Percentiles rank a stretch among this genome's conserved stretches.
Evolutionary conservation across 1,140 invertebrate species (phyloP).

Genomic region (Coelopa frigida): DNA sequence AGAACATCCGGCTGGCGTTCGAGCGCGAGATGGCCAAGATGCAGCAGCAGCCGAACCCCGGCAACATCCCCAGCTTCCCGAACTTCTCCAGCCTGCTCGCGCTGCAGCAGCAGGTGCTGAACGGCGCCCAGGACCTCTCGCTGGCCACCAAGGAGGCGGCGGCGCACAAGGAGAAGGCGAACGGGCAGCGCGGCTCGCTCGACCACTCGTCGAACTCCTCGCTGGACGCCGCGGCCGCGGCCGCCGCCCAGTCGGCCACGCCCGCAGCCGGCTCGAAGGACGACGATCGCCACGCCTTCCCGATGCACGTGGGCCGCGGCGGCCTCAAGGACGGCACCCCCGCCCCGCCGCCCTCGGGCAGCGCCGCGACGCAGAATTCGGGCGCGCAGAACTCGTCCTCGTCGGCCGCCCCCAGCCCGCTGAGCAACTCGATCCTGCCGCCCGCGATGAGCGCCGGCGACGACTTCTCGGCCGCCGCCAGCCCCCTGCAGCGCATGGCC

Average conservation of each 20-base stretch:
- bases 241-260: neutral
- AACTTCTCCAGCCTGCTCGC: slow-evolving; percentile 56
- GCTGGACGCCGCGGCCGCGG: slow-evolving; percentile 5
- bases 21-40: slow-evolving; percentile 84
- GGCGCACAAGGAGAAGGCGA: slow-evolving; percentile 44
- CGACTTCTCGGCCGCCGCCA: slow-evolving; percentile 75
- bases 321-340: slow-evolving; percentile 71
- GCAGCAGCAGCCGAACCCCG: slow-evolving; percentile 58
- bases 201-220: slow-evolving; percentile 22
- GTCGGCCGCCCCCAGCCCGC: slow-evolving; percentile 60
- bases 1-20: slow-evolving; percentile 80
- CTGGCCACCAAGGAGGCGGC: slow-evolving; percentile 65
- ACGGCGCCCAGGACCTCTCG: slow-evolving; percentile 74
- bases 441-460: slow-evolving; percentile 69
- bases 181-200: slow-evolving; percentile 51
- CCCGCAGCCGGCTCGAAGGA: slow-evolving; percentile 2
- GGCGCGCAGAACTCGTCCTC: slow-evolving; percentile 26
- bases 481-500: slow-evolving; percentile 93
- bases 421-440: slow-evolving; percentile 74
- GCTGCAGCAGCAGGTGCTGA: slow-evolving; percentile 62
- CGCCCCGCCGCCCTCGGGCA: slow-evolving; percentile 54
- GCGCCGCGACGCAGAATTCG: slow-evolving; percentile 30
- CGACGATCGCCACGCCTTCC: slow-evolving; percentile 8
- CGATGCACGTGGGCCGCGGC: slow-evolving; percentile 34
- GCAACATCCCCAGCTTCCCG: slow-evolving; percentile 54